Conservation (phyloP, 2,888 invertebrate genomes). For the Drosophila eohydei region DNA sequence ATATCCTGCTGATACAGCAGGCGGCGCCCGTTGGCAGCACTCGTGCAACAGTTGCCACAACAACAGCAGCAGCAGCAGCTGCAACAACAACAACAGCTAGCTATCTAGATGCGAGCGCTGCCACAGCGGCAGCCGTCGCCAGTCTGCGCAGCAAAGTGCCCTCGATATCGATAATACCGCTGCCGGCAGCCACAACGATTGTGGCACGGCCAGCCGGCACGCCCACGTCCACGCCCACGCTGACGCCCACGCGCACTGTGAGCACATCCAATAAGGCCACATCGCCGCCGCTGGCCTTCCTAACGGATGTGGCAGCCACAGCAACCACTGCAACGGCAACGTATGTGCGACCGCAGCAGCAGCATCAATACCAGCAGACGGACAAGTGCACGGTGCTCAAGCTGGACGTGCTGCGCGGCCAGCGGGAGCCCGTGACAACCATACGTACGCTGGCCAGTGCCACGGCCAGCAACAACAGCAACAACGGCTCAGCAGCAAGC, state of each 20-base stretch:
- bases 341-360: conserved; percentile 80
- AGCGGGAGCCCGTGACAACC: conserved; percentile 53
- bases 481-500: not conserved
- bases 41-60: conserved; percentile 24
- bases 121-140: conserved; percentile 70
- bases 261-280: conserved; percentile 81
- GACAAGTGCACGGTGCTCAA: conserved; percentile 83
- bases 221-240: conserved; percentile 34
- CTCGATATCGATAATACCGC: conserved; percentile 84
- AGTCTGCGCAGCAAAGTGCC: conserved; percentile 83
- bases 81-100: conserved; percentile 30
- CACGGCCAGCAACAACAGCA: conserved; percentile 3
- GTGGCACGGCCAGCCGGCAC: conserved; percentile 41
- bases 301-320: conserved; percentile 48
- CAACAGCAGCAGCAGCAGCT: conserved; percentile 21
- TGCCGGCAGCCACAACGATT: conserved; percentile 70
- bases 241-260: conserved; percentile 49
- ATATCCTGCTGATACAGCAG: conserved; percentile 82
- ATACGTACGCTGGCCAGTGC: conserved; percentile 46
- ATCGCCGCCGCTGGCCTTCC: conserved; percentile 78
- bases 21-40: conserved; percentile 66
- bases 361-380: conserved; percentile 84
- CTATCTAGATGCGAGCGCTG: conserved; percentile 62
- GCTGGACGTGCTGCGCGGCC: conserved; percentile 76
- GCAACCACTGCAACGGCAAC: conserved; percentile 16